These are phyloP conservation scores for Pionites leucogaster DNA, from an alignment of 2,113 vertebrate genomes.

Conservation along the genomic window DNA sequence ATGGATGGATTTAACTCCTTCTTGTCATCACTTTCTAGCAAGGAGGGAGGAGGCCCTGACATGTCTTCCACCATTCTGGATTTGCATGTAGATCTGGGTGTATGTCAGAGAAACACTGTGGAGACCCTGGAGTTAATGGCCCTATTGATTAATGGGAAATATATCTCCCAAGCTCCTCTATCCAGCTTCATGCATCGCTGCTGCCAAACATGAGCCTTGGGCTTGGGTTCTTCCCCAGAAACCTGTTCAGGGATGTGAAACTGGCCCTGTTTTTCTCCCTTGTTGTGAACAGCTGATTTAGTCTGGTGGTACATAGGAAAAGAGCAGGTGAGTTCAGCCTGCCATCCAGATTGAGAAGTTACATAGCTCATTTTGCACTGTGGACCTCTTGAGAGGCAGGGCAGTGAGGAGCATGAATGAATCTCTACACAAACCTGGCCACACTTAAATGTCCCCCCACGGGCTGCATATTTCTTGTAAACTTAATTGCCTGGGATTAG, in stretches of 20 bases:
- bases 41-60: background rate
- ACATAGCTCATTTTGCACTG: background rate
- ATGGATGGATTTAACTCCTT: background rate
- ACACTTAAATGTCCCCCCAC: background rate
- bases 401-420: background rate
- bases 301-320: background rate
- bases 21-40: background rate
- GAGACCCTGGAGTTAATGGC: background rate
- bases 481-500: constrained; percentile 53
- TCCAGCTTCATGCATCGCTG: background rate
- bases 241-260: background rate
- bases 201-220: background rate
- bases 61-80: background rate
- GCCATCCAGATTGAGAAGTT: background rate
- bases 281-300: background rate
- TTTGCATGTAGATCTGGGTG: background rate
- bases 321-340: background rate
- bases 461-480: constrained; percentile 51
- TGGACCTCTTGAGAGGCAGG: background rate
- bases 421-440: background rate
- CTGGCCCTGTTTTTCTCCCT: background rate
- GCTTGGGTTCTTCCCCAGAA: background rate
- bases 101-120: background rate
- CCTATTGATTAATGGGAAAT: background rate
- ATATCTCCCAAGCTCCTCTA: background rate